These are phyloP conservation scores for Tenthredo notha DNA, from an alignment of 2,888 invertebrate genomes.

Conservation along the genomic window DNA sequence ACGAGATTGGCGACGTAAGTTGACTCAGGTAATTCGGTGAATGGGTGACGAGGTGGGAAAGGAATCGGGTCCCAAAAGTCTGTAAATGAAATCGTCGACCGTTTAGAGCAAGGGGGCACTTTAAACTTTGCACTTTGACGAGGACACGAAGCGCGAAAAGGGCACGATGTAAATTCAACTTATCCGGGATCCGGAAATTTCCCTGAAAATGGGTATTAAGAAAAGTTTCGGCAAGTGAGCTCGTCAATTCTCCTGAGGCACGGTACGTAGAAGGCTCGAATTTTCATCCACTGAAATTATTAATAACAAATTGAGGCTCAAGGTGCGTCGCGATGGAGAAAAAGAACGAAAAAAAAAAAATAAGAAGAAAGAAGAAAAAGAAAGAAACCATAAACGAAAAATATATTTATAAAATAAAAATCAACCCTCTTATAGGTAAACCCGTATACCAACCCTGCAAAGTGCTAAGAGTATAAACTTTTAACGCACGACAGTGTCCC, in stretches of 20 bases:
- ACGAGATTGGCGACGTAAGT: slow-evolving; percentile 3
- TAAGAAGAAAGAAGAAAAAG: not conserved
- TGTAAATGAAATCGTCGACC: slow-evolving; percentile 49
- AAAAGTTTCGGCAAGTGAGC: slow-evolving; percentile 44
- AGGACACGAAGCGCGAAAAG: slow-evolving; percentile 45
- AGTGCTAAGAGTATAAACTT: slow-evolving; percentile 21
- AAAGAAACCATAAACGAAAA: not conserved
- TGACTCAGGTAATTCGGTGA: not conserved
- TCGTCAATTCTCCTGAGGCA: slow-evolving; percentile 23
- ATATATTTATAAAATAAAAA: slow-evolving; percentile 14
- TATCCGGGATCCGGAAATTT: slow-evolving; percentile 48
- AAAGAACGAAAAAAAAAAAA: not conserved
- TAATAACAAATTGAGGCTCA: slow-evolving; percentile 30
- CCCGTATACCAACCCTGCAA: not conserved
- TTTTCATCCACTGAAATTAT: slow-evolving; percentile 22
- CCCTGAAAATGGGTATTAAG: slow-evolving; percentile 33
- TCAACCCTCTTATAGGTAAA: not conserved
- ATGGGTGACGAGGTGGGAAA: slow-evolving; percentile 13
- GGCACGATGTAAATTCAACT: slow-evolving; percentile 48
- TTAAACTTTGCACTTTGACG: slow-evolving; percentile 51
- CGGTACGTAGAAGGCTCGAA: not conserved
- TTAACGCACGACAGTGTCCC: not conserved
- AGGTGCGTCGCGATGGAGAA: not conserved
- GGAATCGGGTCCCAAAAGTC: slow-evolving; percentile 44
- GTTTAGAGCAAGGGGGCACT: slow-evolving; percentile 41